These are phyloP conservation scores for Strix occidentalis DNA, from an alignment of 2,797 vertebrate genomes.

Conservation along the genomic window DNA sequence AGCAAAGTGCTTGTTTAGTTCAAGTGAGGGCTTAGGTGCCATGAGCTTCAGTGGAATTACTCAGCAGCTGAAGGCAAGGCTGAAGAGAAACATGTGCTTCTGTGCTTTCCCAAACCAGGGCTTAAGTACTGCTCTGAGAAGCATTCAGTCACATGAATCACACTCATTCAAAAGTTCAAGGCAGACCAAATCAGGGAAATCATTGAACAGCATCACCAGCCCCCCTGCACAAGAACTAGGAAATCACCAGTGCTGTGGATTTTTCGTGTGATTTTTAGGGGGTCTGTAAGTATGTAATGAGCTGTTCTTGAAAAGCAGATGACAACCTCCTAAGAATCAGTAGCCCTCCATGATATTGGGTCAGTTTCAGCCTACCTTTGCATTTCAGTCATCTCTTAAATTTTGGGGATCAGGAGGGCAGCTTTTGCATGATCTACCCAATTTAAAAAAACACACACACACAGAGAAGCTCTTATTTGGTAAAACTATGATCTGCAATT, in stretches of 20 bases:
- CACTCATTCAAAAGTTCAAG: neutral
- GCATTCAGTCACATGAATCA: neutral
- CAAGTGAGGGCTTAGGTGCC: neutral
- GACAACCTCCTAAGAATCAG: neutral
- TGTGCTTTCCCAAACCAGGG: neutral
- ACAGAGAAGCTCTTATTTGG: neutral
- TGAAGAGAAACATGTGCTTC: neutral
- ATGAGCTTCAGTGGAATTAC: neutral
- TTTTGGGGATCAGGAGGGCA: neutral
- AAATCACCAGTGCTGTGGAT: neutral
- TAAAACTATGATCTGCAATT: neutral
- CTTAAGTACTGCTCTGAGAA: neutral
- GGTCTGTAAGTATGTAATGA: neutral
- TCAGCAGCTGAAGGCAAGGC: neutral
- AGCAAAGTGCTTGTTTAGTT: neutral
- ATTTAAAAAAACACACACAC: neutral
- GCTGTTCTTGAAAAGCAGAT: neutral
- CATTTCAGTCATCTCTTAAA: neutral
- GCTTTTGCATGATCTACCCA: neutral
- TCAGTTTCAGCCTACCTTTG: neutral
- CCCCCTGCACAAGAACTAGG: neutral
- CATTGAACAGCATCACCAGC: neutral
- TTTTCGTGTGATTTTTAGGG: neutral
- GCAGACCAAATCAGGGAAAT: neutral
- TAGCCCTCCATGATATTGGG: rapidly evolving